phyloP scores from a whole-genome alignment of 2,797 vertebrate species.

The Clangula hyemalis region DNA sequence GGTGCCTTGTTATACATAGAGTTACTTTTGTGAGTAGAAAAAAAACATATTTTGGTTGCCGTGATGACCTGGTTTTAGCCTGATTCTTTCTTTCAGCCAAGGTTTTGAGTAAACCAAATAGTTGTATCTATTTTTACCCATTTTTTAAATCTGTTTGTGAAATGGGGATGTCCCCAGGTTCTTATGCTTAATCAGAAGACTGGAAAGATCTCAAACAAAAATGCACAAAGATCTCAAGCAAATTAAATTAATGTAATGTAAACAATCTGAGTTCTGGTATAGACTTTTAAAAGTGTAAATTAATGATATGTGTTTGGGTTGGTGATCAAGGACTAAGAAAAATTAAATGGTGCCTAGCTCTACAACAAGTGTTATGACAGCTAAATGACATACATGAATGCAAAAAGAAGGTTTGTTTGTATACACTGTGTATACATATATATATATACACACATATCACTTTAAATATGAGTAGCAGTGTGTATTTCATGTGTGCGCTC shows the following conservation, averaged over 20 bases:
- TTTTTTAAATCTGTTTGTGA: background rate
- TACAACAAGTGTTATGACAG: background rate
- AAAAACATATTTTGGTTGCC: background rate
- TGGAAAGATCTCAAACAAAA: background rate
- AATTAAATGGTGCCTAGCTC: background rate
- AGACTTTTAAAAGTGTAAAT: background rate
- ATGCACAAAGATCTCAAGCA: background rate
- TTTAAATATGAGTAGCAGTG: background rate
- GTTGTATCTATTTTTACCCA: background rate
- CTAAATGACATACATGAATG: background rate
- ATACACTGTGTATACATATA: background rate
- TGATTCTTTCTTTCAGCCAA: background rate
- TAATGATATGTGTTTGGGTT: background rate
- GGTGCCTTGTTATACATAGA: background rate
- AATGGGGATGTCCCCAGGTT: background rate
- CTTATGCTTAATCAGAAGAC: background rate
- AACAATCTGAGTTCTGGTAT: background rate
- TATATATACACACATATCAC: background rate
- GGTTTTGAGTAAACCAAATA: background rate
- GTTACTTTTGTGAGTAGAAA: background rate
- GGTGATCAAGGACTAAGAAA: background rate
- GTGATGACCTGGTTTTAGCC: background rate
- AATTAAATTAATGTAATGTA: background rate
- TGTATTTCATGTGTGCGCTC: background rate
- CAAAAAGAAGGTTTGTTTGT: conserved; percentile 2